phyloP scores from a whole-genome alignment of 2,797 vertebrate species.

The Podarcis lilfordi region DNA sequence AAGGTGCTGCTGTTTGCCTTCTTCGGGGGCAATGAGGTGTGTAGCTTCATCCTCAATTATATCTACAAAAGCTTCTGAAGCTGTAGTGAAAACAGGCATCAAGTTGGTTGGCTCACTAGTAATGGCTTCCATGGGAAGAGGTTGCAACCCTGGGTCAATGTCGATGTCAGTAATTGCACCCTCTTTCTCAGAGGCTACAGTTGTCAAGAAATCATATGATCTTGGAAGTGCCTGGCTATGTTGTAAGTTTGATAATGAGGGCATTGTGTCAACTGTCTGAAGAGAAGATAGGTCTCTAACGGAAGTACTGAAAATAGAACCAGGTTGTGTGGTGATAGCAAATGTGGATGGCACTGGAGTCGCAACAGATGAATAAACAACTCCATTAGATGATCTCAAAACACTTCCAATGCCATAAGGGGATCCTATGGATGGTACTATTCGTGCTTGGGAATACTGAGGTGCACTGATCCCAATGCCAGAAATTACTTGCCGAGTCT shows the following conservation, averaged over 20 bases:
- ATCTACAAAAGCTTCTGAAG: constrained; percentile 91
- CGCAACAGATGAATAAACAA: constrained; percentile 94
- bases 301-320: constrained; percentile 93
- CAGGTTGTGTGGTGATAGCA: constrained; percentile 97
- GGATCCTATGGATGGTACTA: constrained; percentile 80
- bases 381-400: constrained; percentile 91
- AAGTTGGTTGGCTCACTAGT: constrained; percentile 84
- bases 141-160: constrained; percentile 81
- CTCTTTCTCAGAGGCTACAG: constrained; percentile 82
- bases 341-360: constrained; percentile 91
- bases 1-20: constrained; percentile 93
- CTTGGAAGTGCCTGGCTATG: constrained; percentile 86
- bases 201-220: constrained; percentile 90
- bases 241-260: constrained; percentile 85
- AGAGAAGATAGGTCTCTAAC: constrained; percentile 89
- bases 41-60: constrained; percentile 86
- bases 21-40: constrained; percentile 87
- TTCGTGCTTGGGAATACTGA: constrained; percentile 87
- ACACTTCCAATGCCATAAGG: constrained; percentile 87
- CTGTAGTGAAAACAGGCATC: constrained; percentile 83
- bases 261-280: constrained; percentile 89
- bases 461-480: constrained; percentile 83
- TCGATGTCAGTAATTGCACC: constrained; percentile 79
- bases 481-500: constrained; percentile 83
- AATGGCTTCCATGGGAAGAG: constrained; percentile 81